Conservation (phyloP, 2,113 vertebrate genomes). For the Erythrolamprus reginae region DNA sequence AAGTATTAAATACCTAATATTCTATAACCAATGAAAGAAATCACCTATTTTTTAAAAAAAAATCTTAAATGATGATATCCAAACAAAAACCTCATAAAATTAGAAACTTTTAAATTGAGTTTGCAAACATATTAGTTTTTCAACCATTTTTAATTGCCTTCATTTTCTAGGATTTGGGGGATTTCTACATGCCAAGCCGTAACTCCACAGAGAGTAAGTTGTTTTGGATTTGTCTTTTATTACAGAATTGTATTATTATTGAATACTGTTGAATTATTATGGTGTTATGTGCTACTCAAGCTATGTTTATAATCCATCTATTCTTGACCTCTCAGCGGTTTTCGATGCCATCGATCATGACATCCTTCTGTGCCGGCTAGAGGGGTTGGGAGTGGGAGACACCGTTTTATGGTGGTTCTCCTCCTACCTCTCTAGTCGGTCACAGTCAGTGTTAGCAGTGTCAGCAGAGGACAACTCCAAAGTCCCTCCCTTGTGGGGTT, state of each 20-base stretch:
- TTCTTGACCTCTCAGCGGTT: too few species aligned
- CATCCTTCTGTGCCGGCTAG: too few species aligned
- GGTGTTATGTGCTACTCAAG: not conserved
- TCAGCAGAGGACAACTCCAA: too few species aligned
- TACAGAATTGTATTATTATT: slow-evolving; percentile 1
- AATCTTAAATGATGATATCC: too few species aligned
- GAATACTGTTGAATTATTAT: not conserved
- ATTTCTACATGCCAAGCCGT: slow-evolving; percentile 40
- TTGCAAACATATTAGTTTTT: not conserved
- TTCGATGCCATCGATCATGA: too few species aligned
- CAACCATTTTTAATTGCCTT: slow-evolving; percentile 40
- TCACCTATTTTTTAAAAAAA: too few species aligned
- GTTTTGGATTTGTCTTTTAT: not conserved
- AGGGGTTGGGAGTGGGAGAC: too few species aligned
- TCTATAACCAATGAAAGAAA: slow-evolving; percentile 26
- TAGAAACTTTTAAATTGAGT: slow-evolving; percentile 31
- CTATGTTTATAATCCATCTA: too few species aligned
- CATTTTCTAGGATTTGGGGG: slow-evolving; percentile 41
- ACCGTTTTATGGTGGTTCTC: too few species aligned
- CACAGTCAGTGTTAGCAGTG: too few species aligned
- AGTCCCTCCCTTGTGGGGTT: too few species aligned
- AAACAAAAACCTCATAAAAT: slow-evolving; percentile 41
- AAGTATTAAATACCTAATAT: not conserved
- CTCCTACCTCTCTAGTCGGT: too few species aligned
- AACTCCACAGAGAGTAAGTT: slow-evolving; percentile 23